A percentile compares a stretch with the other conserved stretches of the same genome.
Conservation (phyloP, 1,140 invertebrate genomes). For the Zaprionus taronus region DNA sequence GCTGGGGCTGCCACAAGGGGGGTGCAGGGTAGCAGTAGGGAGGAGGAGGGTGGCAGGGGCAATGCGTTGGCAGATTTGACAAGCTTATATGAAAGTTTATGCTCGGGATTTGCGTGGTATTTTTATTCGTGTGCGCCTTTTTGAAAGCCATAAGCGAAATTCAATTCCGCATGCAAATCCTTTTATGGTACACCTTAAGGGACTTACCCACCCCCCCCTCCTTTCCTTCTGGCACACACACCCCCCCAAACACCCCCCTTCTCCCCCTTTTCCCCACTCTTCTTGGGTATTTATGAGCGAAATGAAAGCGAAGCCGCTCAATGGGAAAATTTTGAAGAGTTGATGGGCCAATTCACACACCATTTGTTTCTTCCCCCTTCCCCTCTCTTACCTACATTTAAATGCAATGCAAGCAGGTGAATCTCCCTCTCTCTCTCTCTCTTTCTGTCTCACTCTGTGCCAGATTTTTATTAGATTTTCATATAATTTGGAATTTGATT, state of each 20-base stretch:
- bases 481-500: slow-evolving; percentile 80
- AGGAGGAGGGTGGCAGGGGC: background rate
- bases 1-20: background rate
- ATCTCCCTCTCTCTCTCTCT: slow-evolving; percentile 38
- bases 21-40: background rate
- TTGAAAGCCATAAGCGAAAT: slow-evolving; percentile 48
- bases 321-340: slow-evolving; percentile 64
- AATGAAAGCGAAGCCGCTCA: slow-evolving; percentile 48
- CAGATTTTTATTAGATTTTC: slow-evolving; percentile 75
- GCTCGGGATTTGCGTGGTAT: slow-evolving; percentile 49
- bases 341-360: slow-evolving; percentile 62
- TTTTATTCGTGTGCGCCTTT: slow-evolving; percentile 56
- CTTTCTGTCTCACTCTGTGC: background rate
- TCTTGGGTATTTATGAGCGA: slow-evolving; percentile 32
- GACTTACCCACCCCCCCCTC: slow-evolving; percentile 6
- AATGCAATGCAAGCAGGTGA: slow-evolving; percentile 48
- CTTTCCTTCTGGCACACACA: no score
- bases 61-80: slow-evolving; percentile 38
- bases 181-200: slow-evolving; percentile 46
- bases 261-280: no score
- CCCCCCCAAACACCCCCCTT: no score
- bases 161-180: slow-evolving; percentile 55
- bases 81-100: slow-evolving; percentile 69
- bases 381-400: slow-evolving; percentile 6
- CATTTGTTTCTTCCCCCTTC: slow-evolving; percentile 20